Evolutionary conservation across 2,888 invertebrate species (phyloP), one percentile per base, ranked within the genome.

Genomic region (Phortica okadai): DNA sequence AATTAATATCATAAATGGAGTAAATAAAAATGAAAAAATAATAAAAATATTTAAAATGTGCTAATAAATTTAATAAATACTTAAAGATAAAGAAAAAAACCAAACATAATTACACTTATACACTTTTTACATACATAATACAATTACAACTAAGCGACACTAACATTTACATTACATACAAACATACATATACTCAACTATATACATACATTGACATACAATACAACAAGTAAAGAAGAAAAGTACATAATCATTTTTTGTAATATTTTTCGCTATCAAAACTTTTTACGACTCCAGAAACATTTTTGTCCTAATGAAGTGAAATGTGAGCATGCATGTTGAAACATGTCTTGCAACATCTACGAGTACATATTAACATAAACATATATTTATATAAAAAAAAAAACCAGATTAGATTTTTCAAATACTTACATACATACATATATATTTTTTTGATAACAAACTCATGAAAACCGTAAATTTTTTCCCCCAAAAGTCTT

Each of bases 1-100:
- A 45, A 45, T 45, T 8, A 45, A 45, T 45, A 45, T 45, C 45
- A 45, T 45, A 8, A 45, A 45, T 10, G 73, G 77, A 73, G 75
- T 70, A 33, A 78, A 67, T 25, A 64, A 69, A 59, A 76, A 75
- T 62, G 44, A 75, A 78, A 78, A 75, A 85, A 86, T 73, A 84
- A 83, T 77, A 87, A 83, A 50, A 73, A 76, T 82, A 82, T 73
- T 66, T 33, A 66, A 54, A 59, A 42, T 45, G 58, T 75, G 70
- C 59, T 75, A 70, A 74, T 69, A 69, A 70, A 59, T 69, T 69
- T 75, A 75, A 74, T 70, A 75, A 70, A 58, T 2, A 64, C 6
- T 25, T 5, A 64, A 25, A 64, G 10, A 64, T 3, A 79, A 79
- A 64, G 41, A 67, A 78, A 75, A 78, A 73, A 76, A 75, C 77